Evolutionary conservation across 2,113 vertebrate genomes (phyloP).

Genomic region (Amblyopsis rosae): DNA sequence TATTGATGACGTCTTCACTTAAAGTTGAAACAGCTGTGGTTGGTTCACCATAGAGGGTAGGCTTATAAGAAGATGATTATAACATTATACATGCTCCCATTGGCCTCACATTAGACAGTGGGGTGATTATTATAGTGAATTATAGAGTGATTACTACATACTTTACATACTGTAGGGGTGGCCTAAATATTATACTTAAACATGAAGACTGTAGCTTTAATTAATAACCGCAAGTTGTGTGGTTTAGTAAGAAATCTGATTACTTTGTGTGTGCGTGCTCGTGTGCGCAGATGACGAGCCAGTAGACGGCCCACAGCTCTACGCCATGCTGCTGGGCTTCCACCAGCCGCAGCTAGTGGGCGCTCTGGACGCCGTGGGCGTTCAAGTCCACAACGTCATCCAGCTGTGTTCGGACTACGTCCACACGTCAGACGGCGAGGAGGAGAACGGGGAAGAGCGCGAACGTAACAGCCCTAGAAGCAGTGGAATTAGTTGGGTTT

Average conservation of each 20-base stretch:
- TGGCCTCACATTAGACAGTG: no score
- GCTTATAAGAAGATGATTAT: no score
- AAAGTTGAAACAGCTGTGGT: neutral
- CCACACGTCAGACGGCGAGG: neutral
- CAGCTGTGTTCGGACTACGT: conserved; percentile 79
- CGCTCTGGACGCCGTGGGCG: conserved; percentile 78
- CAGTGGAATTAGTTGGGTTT: neutral
- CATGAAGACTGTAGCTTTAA: neutral
- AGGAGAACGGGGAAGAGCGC: neutral
- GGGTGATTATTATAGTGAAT: no score
- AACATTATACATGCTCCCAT: no score
- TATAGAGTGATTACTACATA: no score
- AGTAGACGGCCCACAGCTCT: conserved; percentile 88
- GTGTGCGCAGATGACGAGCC: conserved; percentile 89
- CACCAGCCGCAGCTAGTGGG: conserved; percentile 79
- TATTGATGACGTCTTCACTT: neutral
- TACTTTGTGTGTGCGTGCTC: conserved; percentile 14
- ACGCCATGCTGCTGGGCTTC: conserved; percentile 87
- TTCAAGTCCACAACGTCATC: conserved; percentile 85
- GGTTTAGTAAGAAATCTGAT: neutral
- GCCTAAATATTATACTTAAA: no score
- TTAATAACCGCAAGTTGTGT: neutral
- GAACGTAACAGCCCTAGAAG: conserved; percentile 5
- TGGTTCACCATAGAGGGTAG: neutral
- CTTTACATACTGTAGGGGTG: no score